Base-by-base conservation (phyloP, 1,140 invertebrate genomes). In the Andricus grossulariae region DNA sequence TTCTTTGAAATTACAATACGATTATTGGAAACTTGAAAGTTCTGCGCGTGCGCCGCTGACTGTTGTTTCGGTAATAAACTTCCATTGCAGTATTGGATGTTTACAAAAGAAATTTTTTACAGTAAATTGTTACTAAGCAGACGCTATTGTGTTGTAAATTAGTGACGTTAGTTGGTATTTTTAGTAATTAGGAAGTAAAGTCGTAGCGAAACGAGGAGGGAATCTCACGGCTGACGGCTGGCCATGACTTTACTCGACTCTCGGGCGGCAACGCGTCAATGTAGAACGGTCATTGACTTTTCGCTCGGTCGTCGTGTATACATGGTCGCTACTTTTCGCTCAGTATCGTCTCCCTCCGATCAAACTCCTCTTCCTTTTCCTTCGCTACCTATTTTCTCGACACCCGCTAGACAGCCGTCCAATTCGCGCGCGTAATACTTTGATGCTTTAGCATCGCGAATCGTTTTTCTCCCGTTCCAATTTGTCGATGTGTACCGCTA, bases 271-370 rank as follows among this genome's bases (percentile, higher is more conserved):
- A 85, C 89, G 89, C 90, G 90, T 91, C 90, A 91, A 91, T 91
- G 90, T 91, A 91, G 90, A 91, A 91, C 90, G 90, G 90, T 91
- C 90, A 88, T 90, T 91, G 90, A 91, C 90, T 90, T 84, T 78
- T 81, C 78, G 74, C 81, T 84, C 84, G 83, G 81, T 79, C 80
- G 82, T 75, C 73, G 80, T 78, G 76, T 84, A 85, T 81, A 80
- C 80, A 78, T 78, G 78, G 82, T 78, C 12, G 25, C 57, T 66
- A 66, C 57, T 66, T 32, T 66, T 66, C 21, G 11, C 57, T 66
- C 25, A 8, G 39, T 45, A 21, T 13, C 57, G 57, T 66, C 57
- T 76, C 81, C 71, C 76, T 75, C 75, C 81, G 79, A 80, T 80
- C 52, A 74, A 18, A 52, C 18, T 73, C 21, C 60, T 50, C 74